Evolutionary conservation across 2,888 invertebrate species (phyloP).

Genomic region (Patella ulyssiponensis): DNA sequence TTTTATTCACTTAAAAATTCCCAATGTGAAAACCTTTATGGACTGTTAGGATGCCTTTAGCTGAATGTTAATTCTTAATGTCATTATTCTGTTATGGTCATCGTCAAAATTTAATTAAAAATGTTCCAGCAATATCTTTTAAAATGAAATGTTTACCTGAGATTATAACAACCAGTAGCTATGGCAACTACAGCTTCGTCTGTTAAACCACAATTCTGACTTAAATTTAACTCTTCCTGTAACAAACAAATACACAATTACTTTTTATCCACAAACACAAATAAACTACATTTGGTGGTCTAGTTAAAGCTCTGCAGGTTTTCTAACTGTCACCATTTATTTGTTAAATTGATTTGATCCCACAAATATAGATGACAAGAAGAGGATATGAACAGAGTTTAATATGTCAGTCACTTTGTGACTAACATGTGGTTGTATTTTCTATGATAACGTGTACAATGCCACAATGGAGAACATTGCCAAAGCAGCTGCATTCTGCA

Average conservation of each 20-base stretch:
- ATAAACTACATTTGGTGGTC: neutral
- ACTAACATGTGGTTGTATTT: too few relatives aligned
- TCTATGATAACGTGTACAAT: too few relatives aligned
- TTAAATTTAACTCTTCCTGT: slow-evolving; percentile 36
- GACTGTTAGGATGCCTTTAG: too few relatives aligned
- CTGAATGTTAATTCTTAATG: too few relatives aligned
- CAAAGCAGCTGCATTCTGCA: too few relatives aligned
- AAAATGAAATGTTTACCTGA: neutral
- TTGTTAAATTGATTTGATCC: neutral
- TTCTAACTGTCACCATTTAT: neutral
- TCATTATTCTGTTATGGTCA: neutral
- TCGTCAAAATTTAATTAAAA: slow-evolving; percentile 14
- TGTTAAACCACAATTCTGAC: slow-evolving; percentile 20
- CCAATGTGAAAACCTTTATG: too few relatives aligned
- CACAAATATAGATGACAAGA: too few relatives aligned
- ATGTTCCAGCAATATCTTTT: neutral
- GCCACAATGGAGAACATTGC: too few relatives aligned
- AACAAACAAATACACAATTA: slow-evolving; percentile 9
- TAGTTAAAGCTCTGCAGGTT: neutral
- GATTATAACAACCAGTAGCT: slow-evolving; percentile 27
- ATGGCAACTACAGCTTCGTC: slow-evolving; percentile 25
- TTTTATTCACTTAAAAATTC: too few relatives aligned
- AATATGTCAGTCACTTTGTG: too few relatives aligned
- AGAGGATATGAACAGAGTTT: neutral
- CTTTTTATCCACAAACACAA: too few relatives aligned